Conservation (phyloP, 2,113 vertebrate genomes). For the Ptilorrhoa leucosticta region DNA sequence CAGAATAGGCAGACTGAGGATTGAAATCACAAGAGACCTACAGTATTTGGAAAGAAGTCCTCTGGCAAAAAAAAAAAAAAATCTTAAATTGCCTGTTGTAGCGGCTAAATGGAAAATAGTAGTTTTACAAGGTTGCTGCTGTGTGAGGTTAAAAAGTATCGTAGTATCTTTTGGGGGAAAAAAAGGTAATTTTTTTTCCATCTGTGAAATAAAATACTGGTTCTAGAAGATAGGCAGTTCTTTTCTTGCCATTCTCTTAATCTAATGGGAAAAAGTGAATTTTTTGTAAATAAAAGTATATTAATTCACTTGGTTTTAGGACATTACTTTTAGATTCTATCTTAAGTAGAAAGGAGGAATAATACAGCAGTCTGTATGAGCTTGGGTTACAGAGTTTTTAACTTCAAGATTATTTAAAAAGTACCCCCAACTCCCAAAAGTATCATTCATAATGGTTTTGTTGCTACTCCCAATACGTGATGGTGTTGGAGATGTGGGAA, state of each 20-base stretch:
- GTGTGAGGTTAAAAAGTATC: neutral
- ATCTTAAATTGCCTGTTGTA: neutral
- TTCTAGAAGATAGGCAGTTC: neutral
- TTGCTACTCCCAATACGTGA: neutral
- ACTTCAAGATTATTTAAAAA: neutral
- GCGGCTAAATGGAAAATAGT: neutral
- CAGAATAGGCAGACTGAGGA: neutral
- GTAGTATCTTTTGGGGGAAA: neutral
- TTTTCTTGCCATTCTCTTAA: neutral
- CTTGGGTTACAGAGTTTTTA: neutral
- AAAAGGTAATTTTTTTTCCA: neutral
- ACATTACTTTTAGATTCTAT: neutral
- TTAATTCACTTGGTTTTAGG: neutral
- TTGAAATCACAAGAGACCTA: neutral
- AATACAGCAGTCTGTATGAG: neutral
- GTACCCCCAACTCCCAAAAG: neutral
- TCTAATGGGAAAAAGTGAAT: neutral
- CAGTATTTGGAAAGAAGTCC: neutral
- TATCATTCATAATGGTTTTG: neutral
- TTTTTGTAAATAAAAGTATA: neutral
- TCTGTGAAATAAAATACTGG: neutral
- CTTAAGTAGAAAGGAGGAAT: neutral
- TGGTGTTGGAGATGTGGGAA: neutral
- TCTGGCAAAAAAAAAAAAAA: neutral
- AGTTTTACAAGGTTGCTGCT: neutral